phyloP scores from a whole-genome alignment of 2,113 vertebrate species.

The Pelecanoides urinatrix region DNA sequence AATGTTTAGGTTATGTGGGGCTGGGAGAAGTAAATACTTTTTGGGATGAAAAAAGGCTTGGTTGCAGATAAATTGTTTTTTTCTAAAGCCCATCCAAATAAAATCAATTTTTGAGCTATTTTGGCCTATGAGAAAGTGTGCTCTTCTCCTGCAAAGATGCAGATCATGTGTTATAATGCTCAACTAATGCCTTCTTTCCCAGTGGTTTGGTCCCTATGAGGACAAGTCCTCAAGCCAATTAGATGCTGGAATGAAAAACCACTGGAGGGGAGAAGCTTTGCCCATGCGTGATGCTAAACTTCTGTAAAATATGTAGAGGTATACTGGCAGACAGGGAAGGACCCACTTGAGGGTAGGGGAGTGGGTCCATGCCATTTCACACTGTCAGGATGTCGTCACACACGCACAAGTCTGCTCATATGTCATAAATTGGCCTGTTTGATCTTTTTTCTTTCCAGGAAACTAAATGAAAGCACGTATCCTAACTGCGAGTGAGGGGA shows the following conservation, averaged over 20 bases:
- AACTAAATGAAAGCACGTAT: accelerated
- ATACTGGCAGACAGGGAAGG: background rate
- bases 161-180: background rate
- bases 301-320: background rate
- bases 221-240: background rate
- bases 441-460: background rate
- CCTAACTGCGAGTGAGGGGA: accelerated
- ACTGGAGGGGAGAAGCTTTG: background rate
- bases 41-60: background rate
- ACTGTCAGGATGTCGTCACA: background rate
- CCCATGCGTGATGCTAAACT: background rate
- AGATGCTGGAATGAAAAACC: background rate
- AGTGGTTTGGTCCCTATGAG: background rate
- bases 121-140: background rate
- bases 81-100: background rate
- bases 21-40: background rate
- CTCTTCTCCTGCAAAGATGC: background rate
- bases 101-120: background rate
- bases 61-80: background rate
- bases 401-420: background rate
- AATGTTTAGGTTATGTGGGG: background rate
- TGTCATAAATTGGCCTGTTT: background rate
- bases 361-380: background rate
- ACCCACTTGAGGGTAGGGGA: background rate
- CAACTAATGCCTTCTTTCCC: background rate